These are phyloP conservation scores for Psophia crepitans DNA, from an alignment of 2,113 vertebrate species.

Conservation along the genomic window DNA sequence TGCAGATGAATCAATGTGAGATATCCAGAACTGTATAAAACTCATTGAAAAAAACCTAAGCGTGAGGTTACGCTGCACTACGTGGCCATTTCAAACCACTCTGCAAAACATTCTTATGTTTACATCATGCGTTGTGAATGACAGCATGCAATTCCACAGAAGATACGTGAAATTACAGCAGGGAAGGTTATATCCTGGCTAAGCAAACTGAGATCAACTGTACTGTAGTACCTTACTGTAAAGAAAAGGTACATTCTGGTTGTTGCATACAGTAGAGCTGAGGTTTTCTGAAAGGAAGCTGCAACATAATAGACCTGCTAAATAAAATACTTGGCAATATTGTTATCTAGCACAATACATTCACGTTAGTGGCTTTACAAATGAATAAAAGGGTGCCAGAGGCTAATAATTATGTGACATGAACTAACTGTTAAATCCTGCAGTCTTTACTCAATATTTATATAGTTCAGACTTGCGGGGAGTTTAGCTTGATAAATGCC, in stretches of 20 bases:
- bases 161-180: neutral
- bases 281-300: conserved; percentile 11
- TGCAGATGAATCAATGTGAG: neutral
- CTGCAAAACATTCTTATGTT: neutral
- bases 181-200: neutral
- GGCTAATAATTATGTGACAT: conserved; percentile 45
- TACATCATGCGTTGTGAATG: neutral
- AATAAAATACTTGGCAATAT: conserved; percentile 43
- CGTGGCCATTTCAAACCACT: neutral
- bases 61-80: neutral
- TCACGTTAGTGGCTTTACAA: conserved; percentile 42
- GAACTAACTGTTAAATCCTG: conserved; percentile 47
- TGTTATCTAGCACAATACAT: conserved; percentile 36
- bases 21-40: neutral
- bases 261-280: neutral
- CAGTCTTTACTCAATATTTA: conserved; percentile 55
- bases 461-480: conserved; percentile 6
- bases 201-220: neutral
- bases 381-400: conserved; percentile 31
- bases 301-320: conserved; percentile 4
- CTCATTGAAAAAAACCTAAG: neutral
- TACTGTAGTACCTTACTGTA: neutral
- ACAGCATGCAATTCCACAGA: neutral
- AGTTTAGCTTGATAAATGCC: conserved; percentile 46
- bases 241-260: neutral